Evolutionary conservation across 2,113 vertebrate genomes (phyloP).

Genomic region (Dasypus novemcinctus): DNA sequence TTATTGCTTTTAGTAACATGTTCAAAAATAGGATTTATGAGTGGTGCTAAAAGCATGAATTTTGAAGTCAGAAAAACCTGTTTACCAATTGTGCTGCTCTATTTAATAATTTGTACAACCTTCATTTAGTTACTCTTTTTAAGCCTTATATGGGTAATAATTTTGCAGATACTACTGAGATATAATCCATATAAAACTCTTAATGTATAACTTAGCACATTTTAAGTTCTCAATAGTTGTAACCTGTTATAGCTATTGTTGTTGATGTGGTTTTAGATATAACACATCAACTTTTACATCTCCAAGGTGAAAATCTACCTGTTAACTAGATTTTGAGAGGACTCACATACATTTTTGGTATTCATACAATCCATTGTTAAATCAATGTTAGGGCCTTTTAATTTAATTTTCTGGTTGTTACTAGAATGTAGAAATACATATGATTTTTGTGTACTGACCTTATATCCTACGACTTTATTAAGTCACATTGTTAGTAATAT

Average conservation of each 20-base stretch:
- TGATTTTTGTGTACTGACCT: not conserved
- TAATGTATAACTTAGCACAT: not conserved
- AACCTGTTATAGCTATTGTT: not conserved
- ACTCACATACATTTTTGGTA: not conserved
- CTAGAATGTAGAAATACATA: not conserved
- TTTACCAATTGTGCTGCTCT: not conserved
- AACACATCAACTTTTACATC: not conserved
- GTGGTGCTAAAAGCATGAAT: not conserved
- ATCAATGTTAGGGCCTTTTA: not conserved
- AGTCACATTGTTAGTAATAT: not conserved
- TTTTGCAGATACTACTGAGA: not conserved
- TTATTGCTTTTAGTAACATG: not conserved
- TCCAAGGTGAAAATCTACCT: not conserved
- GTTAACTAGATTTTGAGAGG: not conserved
- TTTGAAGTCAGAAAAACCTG: constrained; percentile 24
- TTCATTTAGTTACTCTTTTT: constrained; percentile 26
- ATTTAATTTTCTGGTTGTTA: not conserved
- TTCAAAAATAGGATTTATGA: not conserved
- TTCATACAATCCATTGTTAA: not conserved
- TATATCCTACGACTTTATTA: not conserved
- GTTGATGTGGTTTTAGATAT: not conserved
- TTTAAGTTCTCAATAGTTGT: not conserved
- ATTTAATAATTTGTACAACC: not conserved
- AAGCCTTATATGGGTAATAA: not conserved
- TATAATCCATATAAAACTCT: constrained; percentile 9